These are phyloP conservation scores for Ptilonorhynchus violaceus DNA, from an alignment of 2,113 vertebrate species.

Conservation along the genomic window DNA sequence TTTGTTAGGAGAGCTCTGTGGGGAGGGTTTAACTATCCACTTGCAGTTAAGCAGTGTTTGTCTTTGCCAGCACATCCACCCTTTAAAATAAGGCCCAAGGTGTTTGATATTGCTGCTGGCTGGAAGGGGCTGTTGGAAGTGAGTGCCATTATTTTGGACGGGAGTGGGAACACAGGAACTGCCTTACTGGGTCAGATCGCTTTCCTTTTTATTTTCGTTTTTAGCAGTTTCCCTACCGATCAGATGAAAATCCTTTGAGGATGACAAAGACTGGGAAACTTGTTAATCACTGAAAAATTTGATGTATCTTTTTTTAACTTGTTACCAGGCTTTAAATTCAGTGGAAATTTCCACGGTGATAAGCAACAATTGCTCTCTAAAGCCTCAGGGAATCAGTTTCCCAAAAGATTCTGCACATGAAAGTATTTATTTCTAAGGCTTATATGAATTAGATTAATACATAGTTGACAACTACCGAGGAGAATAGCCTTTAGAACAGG, in stretches of 20 bases:
- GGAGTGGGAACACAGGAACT: not conserved
- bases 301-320: not conserved
- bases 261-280: not conserved
- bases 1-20: conserved; percentile 2
- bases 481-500: conserved; percentile 14
- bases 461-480: not conserved
- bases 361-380: conserved; percentile 27
- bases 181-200: not conserved
- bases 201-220: conserved; percentile 20
- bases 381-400: conserved; percentile 32
- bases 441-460: conserved; percentile 48
- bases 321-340: conserved; percentile 30
- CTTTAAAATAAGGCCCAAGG: not conserved
- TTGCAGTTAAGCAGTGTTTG: not conserved
- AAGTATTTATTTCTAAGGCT: conserved; percentile 46
- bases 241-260: conserved; percentile 3
- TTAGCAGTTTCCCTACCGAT: not conserved
- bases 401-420: conserved; percentile 35
- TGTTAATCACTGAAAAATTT: not conserved
- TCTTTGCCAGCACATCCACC: not conserved
- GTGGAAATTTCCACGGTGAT: conserved; percentile 21
- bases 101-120: not conserved
- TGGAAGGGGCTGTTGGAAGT: not conserved
- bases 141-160: not conserved
- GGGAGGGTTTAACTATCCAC: not conserved